A percentile compares a stretch with the other conserved stretches of the same genome.
Evolutionary conservation across 2,888 invertebrate species (phyloP).

Genomic region (Tubulanus polymorphus): DNA sequence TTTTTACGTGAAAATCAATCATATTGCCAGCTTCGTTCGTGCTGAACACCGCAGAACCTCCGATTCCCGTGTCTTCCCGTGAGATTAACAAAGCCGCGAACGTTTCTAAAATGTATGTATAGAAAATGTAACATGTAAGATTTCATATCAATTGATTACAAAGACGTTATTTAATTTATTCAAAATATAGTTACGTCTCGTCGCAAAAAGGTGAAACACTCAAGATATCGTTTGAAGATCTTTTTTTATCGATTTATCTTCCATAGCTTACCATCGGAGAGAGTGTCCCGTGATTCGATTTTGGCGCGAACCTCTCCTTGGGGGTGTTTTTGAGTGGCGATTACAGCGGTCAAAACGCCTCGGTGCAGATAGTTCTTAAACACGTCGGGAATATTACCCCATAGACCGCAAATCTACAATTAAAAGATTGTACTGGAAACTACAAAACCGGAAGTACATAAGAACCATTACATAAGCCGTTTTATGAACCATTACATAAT

Average conservation of each 20-base stretch:
- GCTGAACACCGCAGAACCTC: conserved; percentile 22
- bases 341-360: conserved; percentile 18
- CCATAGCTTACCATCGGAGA: conserved; percentile 12
- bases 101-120: conserved; percentile 28
- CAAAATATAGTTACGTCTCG: too few relatives aligned
- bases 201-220: too few relatives aligned
- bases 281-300: conserved; percentile 9
- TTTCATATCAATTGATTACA: too few relatives aligned
- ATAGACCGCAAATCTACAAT: conserved; percentile 25
- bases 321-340: conserved; percentile 18
- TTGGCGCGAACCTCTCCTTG: conserved; percentile 19
- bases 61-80: conserved; percentile 25
- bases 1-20: conserved; percentile 20
- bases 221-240: too few relatives aligned
- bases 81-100: conserved; percentile 29
- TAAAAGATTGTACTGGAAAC: too few relatives aligned
- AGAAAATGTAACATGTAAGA: too few relatives aligned
- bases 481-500: too few relatives aligned
- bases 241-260: too few relatives aligned
- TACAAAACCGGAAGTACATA: too few relatives aligned
- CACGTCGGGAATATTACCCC: conserved; percentile 21
- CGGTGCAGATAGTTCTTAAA: conserved; percentile 23
- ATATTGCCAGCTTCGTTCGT: conserved; percentile 20
- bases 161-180: too few relatives aligned
- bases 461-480: too few relatives aligned